Evolutionary conservation across 2,113 vertebrate species (phyloP).

Genomic region (Murina feae): DNA sequence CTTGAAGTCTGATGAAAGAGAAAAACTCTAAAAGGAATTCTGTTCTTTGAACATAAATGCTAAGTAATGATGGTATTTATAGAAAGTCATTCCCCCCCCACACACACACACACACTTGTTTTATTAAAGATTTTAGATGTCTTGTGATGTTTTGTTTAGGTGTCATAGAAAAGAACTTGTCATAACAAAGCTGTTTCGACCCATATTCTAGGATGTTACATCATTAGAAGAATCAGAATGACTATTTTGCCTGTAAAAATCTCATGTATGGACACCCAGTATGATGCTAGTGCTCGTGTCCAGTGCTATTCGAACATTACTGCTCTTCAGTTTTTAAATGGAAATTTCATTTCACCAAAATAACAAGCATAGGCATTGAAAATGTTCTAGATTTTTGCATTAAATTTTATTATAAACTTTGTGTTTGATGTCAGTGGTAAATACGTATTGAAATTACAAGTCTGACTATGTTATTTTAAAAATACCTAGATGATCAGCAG

Average conservation of each 20-base stretch:
- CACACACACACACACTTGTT: neutral
- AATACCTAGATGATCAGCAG: slow-evolving; percentile 91
- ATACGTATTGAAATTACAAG: slow-evolving; percentile 42
- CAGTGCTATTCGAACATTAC: neutral
- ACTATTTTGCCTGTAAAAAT: neutral
- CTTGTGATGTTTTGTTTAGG: neutral
- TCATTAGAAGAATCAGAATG: slow-evolving; percentile 11
- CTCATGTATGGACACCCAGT: neutral
- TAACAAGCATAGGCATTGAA: neutral
- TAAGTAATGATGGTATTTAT: slow-evolving; percentile 8
- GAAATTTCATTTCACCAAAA: slow-evolving; percentile 12
- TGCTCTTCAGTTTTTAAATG: slow-evolving; percentile 17
- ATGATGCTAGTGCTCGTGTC: neutral
- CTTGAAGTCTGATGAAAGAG: neutral
- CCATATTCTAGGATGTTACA: neutral
- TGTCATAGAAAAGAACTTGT: neutral
- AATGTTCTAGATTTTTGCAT: neutral
- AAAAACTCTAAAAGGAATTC: neutral
- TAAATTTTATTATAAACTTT: slow-evolving; percentile 30
- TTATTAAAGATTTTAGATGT: neutral
- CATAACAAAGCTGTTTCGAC: neutral
- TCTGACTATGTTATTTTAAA: slow-evolving; percentile 18
- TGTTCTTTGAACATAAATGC: neutral
- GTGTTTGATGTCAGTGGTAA: neutral
- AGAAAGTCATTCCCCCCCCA: neutral